phyloP scores from a whole-genome alignment of 2,888 invertebrate genomes.

The Erebia palarica region DNA sequence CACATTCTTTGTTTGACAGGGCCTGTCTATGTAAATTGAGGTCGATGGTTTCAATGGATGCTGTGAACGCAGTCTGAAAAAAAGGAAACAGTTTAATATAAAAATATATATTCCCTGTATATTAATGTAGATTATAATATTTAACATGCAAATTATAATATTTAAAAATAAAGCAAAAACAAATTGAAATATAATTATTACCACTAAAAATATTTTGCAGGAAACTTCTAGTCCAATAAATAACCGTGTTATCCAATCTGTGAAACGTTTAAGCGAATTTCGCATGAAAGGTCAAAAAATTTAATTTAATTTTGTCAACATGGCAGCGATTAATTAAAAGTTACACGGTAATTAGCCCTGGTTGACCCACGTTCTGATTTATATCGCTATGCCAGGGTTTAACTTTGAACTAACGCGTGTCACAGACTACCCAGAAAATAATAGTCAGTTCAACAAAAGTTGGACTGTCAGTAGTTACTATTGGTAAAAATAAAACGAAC shows the following conservation, averaged over 20 bases:
- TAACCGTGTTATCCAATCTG: constrained; percentile 8
- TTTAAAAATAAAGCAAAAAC: neutral
- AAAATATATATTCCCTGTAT: no score
- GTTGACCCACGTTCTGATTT: constrained; percentile 25
- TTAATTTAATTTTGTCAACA: constrained; percentile 25
- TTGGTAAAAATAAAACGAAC: no score
- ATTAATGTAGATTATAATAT: no score
- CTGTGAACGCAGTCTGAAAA: no score
- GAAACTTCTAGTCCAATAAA: constrained; percentile 6
- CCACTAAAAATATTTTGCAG: neutral
- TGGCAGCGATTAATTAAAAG: constrained; percentile 34
- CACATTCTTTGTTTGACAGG: no score
- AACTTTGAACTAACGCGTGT: constrained; percentile 23
- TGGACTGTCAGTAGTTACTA: no score
- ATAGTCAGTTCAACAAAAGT: no score
- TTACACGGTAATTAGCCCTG: constrained; percentile 34
- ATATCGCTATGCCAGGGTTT: constrained; percentile 34
- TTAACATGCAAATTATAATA: neutral
- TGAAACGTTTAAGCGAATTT: constrained; percentile 10
- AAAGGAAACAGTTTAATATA: no score
- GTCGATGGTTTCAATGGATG: no score
- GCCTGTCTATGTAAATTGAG: no score
- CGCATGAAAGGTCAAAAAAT: constrained; percentile 12
- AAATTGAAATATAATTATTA: neutral
- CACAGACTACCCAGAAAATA: neutral